phyloP scores from a whole-genome alignment of 2,888 invertebrate genomes.

The Agrochola macilenta region DNA sequence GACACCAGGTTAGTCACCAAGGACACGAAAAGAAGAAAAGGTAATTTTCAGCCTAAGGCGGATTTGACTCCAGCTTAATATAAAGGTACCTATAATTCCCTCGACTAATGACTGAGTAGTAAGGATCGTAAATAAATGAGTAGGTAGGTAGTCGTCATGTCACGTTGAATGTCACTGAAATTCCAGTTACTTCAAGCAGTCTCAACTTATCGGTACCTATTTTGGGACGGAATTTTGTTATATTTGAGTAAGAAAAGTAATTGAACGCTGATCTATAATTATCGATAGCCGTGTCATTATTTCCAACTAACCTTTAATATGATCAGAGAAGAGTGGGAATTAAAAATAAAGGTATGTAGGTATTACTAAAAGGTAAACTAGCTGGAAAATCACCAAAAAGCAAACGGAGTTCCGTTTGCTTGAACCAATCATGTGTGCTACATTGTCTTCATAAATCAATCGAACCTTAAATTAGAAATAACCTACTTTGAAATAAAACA shows the following conservation, averaged over 20 bases:
- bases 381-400: no score
- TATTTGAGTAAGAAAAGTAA: constrained; percentile 1
- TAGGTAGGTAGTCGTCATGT: constrained; percentile 16
- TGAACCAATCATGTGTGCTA: background rate
- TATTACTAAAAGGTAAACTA: background rate
- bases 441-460: constrained; percentile 32
- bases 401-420: no score
- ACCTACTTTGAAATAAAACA: constrained; percentile 2
- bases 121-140: constrained; percentile 39
- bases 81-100: constrained; percentile 6
- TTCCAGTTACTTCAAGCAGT: constrained; percentile 18
- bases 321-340: background rate
- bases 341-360: background rate
- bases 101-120: constrained; percentile 12
- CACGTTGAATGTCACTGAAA: constrained; percentile 25
- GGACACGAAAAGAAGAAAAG: no score
- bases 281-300: background rate
- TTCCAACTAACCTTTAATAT: background rate
- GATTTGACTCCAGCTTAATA: background rate
- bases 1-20: no score
- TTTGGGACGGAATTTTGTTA: background rate
- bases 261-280: constrained; percentile 15
- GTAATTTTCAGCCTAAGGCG: background rate
- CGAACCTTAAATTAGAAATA: constrained; percentile 26
- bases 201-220: constrained; percentile 12